Evolutionary conservation across 2,888 invertebrate species (phyloP), one percentile per base, ranked within the genome.

Genomic region (Panopea generosa): DNA sequence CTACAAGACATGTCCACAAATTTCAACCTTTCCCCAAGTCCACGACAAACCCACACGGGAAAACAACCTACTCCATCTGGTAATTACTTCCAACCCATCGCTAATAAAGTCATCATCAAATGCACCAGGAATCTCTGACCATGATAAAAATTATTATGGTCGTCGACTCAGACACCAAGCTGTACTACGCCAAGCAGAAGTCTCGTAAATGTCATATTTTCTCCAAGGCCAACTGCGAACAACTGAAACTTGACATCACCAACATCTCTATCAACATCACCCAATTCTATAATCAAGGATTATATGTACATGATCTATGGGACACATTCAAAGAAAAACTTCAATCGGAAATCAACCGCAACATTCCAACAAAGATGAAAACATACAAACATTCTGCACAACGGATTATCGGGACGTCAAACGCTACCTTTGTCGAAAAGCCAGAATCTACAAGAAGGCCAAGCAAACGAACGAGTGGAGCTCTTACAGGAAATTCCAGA

Each of bases 141-240:
- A 71, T 29, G 69, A 65, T 49, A n/a, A n/a, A n/a, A n/a, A n/a
- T n/a, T n/a, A 77, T 77, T 27, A 68, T 71, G 11, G 59, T 63
- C 2, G 57, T 18, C 2, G 70, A 74, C 43, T 59, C 67, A n/a
- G 57, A 66, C 33, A 77, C 66, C 14, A 68, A 66, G 61, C 67
- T 59, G 16, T 53, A 53, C 27, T 45, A 74, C 33, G 18, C 33
- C n/a, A 65, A 52, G 40, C 45, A 38, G n/a, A 62, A 56, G 57
- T 56, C 73, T 0, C 57, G 67, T 43, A 72, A 67, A 24, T 59
- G 63, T 27, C 59, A 49, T 24, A 14, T 69, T 0, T 71, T 60
- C 47, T 70, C 63, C 1, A 74, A 66, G 38, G 75, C 69, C n/a
- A 68, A 71, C 53, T 79, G 70, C 77, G 33, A 45, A 0, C 4